Evolutionary conservation across 2,113 vertebrate species (phyloP), one percentile per base, ranked within the genome.

Genomic region (Halichoeres trimaculatus): DNA sequence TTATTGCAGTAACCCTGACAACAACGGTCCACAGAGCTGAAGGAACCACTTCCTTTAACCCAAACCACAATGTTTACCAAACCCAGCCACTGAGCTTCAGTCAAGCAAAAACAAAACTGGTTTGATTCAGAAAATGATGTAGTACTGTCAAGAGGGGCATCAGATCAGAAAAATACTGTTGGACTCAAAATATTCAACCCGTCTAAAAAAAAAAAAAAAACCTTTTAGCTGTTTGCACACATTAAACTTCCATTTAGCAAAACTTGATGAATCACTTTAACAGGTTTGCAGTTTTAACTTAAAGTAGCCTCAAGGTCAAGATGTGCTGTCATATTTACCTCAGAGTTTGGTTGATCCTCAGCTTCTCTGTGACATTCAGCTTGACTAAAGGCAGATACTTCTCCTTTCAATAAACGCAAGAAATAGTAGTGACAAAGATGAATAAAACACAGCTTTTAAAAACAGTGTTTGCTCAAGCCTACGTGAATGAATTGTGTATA

Each of bases 261-360:
- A 30, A 30, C n/a, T 30, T 30, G 30, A 30, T 30, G 30, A 3
- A 30, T 30, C 30, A 30, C 30, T 6, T 30, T 4, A 30, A 3
- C 30, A 30, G 6, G 6, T 30, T 30, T 30, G 30, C 6, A 30
- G 30, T 30, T 30, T 30, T 6, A 30, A 30, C 3, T 30, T 30
- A 30, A 30, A 30, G 30, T 6, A 30, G 6, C 30, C 30, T 30
- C 6, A 30, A 30, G 3, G 6, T 4, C 6, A 30, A 30, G 30
- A 6, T 30, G 6, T 30, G 30, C 6, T 30, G 30, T n/a, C 8
- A 8, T 51, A 60, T 72, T 77, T 77, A 90, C 84, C 81, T 17
- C 7, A 47, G 30, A 14, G 9, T 7, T 65, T 9, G 8, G 26
- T 17, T 66, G 70, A 63, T 54, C 51, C 26, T 24, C 61, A n/a